phyloP scores from a whole-genome alignment of 2,888 invertebrate genomes.

The Galerucella pusilla region DNA sequence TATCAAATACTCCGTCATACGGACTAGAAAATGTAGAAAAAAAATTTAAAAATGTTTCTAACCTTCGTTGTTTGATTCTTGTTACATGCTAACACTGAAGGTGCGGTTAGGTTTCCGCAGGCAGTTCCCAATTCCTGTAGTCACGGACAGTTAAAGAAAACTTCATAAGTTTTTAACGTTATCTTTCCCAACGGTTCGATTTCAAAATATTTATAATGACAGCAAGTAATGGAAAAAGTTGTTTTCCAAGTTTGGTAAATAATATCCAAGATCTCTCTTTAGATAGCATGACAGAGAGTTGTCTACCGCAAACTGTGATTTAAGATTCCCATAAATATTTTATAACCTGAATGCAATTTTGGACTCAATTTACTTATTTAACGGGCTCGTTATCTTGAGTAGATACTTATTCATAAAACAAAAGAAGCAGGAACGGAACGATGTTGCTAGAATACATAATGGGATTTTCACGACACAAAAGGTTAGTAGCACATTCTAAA shows the following conservation, averaged over 20 bases:
- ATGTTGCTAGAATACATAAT: background rate
- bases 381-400: background rate
- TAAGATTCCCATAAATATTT: slow-evolving; percentile 23
- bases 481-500: background rate
- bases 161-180: slow-evolving; percentile 52
- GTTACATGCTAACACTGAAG: too few relatives aligned
- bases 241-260: slow-evolving; percentile 48
- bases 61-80: too few relatives aligned
- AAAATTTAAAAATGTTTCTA: too few relatives aligned
- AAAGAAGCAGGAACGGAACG: background rate
- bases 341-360: background rate
- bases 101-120: background rate
- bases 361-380: background rate
- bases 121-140: slow-evolving; percentile 34
- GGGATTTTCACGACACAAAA: background rate
- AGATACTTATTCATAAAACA: background rate
- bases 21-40: too few relatives aligned
- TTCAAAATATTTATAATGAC: slow-evolving; percentile 55
- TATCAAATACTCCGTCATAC: too few relatives aligned
- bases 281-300: slow-evolving; percentile 23
- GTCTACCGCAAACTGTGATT: slow-evolving; percentile 23
- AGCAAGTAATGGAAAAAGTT: slow-evolving; percentile 53
- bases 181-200: slow-evolving; percentile 57
- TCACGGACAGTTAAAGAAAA: slow-evolving; percentile 50
- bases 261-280: slow-evolving; percentile 41